phyloP scores from a whole-genome alignment of 2,113 vertebrate species.

The Engraulis encrasicolus region DNA sequence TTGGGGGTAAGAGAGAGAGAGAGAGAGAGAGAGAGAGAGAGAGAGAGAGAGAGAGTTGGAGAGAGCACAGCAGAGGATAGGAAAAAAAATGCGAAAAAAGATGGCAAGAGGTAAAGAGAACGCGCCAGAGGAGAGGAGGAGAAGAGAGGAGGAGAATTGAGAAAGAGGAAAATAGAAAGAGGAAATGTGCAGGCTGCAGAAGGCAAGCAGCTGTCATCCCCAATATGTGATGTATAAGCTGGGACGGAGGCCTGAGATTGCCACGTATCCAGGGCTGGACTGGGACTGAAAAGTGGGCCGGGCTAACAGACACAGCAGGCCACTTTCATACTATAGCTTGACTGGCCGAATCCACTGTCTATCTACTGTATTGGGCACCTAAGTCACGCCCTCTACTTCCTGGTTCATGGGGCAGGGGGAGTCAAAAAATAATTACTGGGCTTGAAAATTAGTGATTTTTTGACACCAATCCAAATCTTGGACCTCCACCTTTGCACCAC shows the following conservation, averaged over 20 bases:
- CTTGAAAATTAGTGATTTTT: too few species aligned
- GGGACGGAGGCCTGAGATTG: slow-evolving; percentile 44
- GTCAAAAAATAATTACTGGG: too few species aligned
- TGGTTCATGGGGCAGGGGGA: too few species aligned
- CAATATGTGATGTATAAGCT: slow-evolving; percentile 43
- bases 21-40: not conserved
- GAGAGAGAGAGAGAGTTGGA: not conserved
- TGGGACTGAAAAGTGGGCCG: too few species aligned
- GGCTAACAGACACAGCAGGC: too few species aligned
- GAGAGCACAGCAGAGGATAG: not conserved
- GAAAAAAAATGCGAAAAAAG: not conserved
- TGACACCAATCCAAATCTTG: too few species aligned
- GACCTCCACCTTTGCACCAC: too few species aligned
- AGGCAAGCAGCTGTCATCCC: slow-evolving; percentile 32
- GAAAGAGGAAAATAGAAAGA: not conserved
- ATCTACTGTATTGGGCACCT: too few species aligned
- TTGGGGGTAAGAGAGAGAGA: not conserved
- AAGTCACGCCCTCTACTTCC: too few species aligned
- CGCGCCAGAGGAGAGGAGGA: not conserved
- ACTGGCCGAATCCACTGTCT: too few species aligned
- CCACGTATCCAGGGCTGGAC: too few species aligned
- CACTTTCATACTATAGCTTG: too few species aligned
- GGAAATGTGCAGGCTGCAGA: not conserved
- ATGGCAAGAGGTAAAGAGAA: not conserved
- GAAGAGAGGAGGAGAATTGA: not conserved